A percentile compares a stretch with the other conserved stretches of the same genome.
Evolutionary conservation across 2,113 vertebrate genomes (phyloP).

Genomic region (Lagopus leucura): DNA sequence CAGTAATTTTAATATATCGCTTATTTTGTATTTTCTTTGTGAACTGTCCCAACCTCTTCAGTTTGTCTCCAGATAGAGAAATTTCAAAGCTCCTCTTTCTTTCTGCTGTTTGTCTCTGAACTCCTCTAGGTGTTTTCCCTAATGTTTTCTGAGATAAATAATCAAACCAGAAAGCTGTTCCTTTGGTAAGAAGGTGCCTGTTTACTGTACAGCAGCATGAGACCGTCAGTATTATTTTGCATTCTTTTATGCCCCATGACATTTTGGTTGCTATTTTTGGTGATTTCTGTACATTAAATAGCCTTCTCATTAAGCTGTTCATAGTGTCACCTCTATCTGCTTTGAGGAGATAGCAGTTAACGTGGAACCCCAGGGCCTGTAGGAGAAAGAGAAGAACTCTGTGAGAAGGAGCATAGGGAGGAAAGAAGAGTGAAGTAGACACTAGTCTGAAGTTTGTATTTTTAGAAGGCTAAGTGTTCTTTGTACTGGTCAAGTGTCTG

Average conservation of each 20-base stretch:
- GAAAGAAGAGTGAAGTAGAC: neutral
- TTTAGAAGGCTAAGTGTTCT: neutral
- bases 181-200: slow-evolving; percentile 41
- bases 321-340: slow-evolving; percentile 53
- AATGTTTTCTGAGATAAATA: slow-evolving; percentile 58
- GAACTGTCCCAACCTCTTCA: neutral
- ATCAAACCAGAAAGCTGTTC: slow-evolving; percentile 52
- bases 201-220: slow-evolving; percentile 48
- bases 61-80: slow-evolving; percentile 4
- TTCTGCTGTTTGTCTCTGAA: slow-evolving; percentile 27
- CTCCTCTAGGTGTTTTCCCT: slow-evolving; percentile 45
- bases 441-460: neutral
- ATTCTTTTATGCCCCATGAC: slow-evolving; percentile 44
- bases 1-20: neutral
- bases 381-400: neutral
- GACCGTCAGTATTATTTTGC: slow-evolving; percentile 49
- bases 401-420: neutral
- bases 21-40: slow-evolving; percentile 26
- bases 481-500: neutral
- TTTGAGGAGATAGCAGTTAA: slow-evolving; percentile 18
- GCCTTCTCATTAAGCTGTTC: slow-evolving; percentile 47
- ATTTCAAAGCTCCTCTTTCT: slow-evolving; percentile 4
- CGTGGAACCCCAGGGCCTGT: neutral
- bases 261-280: slow-evolving; percentile 46
- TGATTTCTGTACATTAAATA: slow-evolving; percentile 34